phyloP scores from a whole-genome alignment of 2,888 invertebrate species.

The Oithona nana region DNA sequence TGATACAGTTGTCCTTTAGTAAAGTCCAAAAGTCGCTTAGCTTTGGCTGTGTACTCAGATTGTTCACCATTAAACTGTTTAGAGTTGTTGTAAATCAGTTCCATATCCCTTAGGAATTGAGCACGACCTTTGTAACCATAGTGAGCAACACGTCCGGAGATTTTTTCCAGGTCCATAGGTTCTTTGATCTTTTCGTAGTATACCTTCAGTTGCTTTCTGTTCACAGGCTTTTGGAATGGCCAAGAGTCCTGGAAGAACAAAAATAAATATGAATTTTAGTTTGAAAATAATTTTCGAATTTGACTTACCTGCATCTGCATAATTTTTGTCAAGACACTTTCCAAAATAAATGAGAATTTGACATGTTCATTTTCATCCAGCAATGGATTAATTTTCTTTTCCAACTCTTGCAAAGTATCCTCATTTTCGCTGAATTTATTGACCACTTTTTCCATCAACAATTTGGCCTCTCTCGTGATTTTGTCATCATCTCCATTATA shows the following conservation, averaged over 20 bases:
- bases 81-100: constrained; percentile 71
- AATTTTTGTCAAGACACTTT: constrained; percentile 66
- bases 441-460: constrained; percentile 62
- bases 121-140: constrained; percentile 79
- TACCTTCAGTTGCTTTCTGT: constrained; percentile 81
- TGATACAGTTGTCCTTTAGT: constrained; percentile 32
- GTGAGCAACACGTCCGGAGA: constrained; percentile 65
- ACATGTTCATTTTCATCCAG: constrained; percentile 92
- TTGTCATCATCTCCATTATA: constrained; percentile 50
- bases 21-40: constrained; percentile 53
- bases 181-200: constrained; percentile 79
- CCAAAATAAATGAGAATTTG: constrained; percentile 76
- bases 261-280: too few relatives aligned
- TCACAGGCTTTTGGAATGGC: constrained; percentile 93
- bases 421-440: constrained; percentile 77
- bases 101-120: constrained; percentile 70
- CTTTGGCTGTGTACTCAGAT: constrained; percentile 67
- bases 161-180: constrained; percentile 89
- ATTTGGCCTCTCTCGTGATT: not conserved
- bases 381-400: constrained; percentile 94
- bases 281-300: too few relatives aligned
- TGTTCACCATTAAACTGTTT: constrained; percentile 74
- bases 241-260: constrained; percentile 63
- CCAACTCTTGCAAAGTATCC: constrained; percentile 78
- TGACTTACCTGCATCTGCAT: too few relatives aligned